Evolutionary conservation across 2,888 invertebrate species (phyloP).

Genomic region (Actias luna): DNA sequence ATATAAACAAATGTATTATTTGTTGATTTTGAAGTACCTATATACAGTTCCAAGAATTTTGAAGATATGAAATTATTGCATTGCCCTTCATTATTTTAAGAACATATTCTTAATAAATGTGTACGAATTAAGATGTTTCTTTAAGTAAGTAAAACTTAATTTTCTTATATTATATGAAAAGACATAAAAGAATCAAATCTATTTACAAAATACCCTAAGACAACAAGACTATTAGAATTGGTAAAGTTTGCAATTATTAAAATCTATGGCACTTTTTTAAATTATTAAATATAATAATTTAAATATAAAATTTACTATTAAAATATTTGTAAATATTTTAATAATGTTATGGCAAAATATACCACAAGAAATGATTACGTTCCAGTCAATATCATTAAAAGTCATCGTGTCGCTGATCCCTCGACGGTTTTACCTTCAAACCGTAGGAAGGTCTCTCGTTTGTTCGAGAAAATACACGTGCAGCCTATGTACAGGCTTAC

Average conservation of each 20-base stretch:
- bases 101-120: background rate
- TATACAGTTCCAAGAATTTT: too few relatives aligned
- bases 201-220: background rate
- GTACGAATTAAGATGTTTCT: background rate
- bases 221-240: background rate
- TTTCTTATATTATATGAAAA: background rate
- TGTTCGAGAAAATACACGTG: background rate
- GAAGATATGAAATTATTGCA: background rate
- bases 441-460: background rate
- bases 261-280: too few relatives aligned
- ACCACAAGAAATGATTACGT: background rate
- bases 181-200: background rate
- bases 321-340: background rate
- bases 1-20: too few relatives aligned
- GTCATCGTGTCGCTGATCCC: slow-evolving; percentile 3
- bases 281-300: too few relatives aligned
- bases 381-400: background rate
- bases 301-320: too few relatives aligned
- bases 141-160: background rate
- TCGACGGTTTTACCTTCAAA: background rate
- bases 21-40: too few relatives aligned
- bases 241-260: background rate
- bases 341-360: background rate
- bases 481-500: background rate
- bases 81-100: background rate